Evolutionary conservation across 2,888 invertebrate genomes (phyloP).

Genomic region (Polia nebulosa): DNA sequence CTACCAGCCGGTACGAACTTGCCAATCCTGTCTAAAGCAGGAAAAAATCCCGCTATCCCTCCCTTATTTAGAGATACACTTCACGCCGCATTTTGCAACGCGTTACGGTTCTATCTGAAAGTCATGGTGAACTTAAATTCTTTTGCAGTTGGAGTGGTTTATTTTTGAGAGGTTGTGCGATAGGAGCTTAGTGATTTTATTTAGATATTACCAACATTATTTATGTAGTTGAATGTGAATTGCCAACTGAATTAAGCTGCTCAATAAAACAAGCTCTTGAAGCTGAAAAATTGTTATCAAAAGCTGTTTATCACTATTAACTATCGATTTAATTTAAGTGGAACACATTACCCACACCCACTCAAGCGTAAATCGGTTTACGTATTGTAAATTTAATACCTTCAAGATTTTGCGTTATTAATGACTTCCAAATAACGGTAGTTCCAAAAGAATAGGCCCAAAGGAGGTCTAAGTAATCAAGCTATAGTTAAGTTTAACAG

Average conservation of each 20-base stretch:
- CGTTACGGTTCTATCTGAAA: slow-evolving; percentile 37
- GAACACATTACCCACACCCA: slow-evolving; percentile 9
- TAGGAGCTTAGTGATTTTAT: too few relatives aligned
- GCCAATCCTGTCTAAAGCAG: slow-evolving; percentile 57
- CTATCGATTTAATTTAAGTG: slow-evolving; percentile 12
- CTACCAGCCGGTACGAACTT: slow-evolving; percentile 31
- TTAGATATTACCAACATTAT: not conserved
- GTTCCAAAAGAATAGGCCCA: slow-evolving; percentile 43
- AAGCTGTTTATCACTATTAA: not conserved
- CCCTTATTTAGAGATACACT: slow-evolving; percentile 51
- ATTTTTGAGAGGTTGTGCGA: not conserved
- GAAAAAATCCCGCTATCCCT: slow-evolving; percentile 65
- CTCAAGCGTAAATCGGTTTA: not conserved
- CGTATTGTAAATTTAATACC: slow-evolving; percentile 1
- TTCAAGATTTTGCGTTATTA: slow-evolving; percentile 29
- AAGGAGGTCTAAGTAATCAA: slow-evolving; percentile 62
- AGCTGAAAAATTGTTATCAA: not conserved
- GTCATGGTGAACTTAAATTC: slow-evolving; percentile 23
- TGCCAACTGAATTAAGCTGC: not conserved
- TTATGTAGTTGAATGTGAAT: not conserved
- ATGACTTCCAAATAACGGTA: slow-evolving; percentile 53
- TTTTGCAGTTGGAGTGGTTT: not conserved
- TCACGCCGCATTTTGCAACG: slow-evolving; percentile 25
- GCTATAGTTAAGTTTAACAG: slow-evolving; percentile 34
- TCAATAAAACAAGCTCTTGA: not conserved